phyloP scores from a whole-genome alignment of 1,140 invertebrate species.

The Idris sp. region DNA sequence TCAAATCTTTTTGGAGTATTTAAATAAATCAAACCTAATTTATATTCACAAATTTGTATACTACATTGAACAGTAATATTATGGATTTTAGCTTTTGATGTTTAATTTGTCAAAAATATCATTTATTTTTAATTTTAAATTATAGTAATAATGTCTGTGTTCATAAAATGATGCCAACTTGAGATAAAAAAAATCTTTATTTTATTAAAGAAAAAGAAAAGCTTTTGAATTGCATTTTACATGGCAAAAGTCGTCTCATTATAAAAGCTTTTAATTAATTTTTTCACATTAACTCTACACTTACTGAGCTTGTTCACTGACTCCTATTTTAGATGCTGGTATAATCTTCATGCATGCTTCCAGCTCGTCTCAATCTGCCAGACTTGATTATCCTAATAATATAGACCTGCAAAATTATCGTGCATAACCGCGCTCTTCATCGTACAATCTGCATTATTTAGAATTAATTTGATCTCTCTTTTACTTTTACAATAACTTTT shows the following conservation, averaged over 20 bases:
- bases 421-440: constrained; percentile 14
- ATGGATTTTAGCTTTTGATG: no score
- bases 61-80: no score
- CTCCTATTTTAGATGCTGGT: constrained; percentile 17
- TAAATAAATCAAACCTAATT: no score
- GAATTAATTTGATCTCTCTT: constrained; percentile 12
- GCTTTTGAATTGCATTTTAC: neutral
- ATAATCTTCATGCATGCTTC: constrained; percentile 15
- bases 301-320: neutral
- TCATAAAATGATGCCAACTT: no score
- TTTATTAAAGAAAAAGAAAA: no score
- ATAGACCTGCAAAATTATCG: constrained; percentile 26
- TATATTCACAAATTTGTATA: no score
- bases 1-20: no score
- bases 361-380: constrained; percentile 21
- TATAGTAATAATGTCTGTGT: no score
- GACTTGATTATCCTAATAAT: constrained; percentile 37
- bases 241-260: neutral
- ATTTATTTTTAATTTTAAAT: no score
- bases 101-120: no score
- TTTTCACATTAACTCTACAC: constrained; percentile 12
- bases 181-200: no score
- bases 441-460: constrained; percentile 16
- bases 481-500: constrained; percentile 5
- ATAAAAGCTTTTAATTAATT: constrained; percentile 26